Conservation (phyloP, 2,113 vertebrate species). For the Otocyon megalotis region DNA sequence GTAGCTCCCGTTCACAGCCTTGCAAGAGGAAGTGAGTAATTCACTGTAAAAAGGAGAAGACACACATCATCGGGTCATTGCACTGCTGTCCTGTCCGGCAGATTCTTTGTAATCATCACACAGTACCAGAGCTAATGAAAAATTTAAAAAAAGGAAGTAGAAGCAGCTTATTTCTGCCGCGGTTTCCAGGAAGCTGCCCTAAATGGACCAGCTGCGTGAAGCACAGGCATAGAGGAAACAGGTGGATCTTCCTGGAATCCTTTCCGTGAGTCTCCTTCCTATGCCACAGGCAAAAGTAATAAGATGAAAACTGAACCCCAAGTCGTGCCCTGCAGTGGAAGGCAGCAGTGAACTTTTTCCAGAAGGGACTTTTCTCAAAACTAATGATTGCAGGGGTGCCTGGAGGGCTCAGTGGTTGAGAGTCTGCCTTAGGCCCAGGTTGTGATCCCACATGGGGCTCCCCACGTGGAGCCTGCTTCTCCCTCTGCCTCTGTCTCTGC, state of each 20-base stretch:
- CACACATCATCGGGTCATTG: rapidly evolving
- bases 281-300: background rate
- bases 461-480: too few relatives aligned
- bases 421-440: too few relatives aligned
- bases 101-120: background rate
- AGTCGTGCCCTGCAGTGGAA: rapidly evolving
- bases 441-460: too few relatives aligned
- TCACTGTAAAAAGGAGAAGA: background rate
- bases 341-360: background rate
- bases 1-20: too few relatives aligned
- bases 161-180: background rate
- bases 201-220: background rate
- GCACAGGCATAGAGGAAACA: background rate
- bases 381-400: too few relatives aligned
- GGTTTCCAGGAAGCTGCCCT: background rate
- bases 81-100: background rate
- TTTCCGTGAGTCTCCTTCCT: background rate
- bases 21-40: background rate
- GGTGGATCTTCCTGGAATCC: background rate
- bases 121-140: background rate
- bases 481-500: too few relatives aligned
- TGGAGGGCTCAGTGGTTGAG: too few relatives aligned
- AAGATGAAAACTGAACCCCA: background rate
- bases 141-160: background rate
- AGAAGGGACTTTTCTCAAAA: background rate